Conservation (phyloP, 2,888 invertebrate species). For the Xylota sylvarum region DNA sequence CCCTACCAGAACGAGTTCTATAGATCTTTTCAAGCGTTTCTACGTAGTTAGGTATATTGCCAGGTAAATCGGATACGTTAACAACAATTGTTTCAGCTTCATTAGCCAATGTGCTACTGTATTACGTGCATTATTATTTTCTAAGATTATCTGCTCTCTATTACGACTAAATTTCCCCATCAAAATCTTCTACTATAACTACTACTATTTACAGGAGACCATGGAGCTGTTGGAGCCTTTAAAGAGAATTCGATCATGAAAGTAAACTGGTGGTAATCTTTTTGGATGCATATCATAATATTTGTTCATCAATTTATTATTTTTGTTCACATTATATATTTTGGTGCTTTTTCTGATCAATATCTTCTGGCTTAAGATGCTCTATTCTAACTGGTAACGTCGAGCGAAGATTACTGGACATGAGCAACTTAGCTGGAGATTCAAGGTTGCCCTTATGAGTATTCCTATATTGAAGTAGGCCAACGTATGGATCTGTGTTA, state of each 20-base stretch:
- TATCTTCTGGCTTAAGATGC: neutral
- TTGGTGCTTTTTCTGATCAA: neutral
- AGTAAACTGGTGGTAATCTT: neutral
- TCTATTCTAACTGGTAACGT: neutral
- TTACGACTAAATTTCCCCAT: neutral
- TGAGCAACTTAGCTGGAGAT: neutral
- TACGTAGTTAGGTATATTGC: neutral
- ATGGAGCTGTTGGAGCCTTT: neutral
- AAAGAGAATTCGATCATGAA: neutral
- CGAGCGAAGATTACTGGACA: neutral
- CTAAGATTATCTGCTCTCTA: neutral
- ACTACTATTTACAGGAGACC: neutral
- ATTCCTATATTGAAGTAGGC: neutral
- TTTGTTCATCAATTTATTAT: neutral
- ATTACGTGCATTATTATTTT: neutral
- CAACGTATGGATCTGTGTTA: neutral
- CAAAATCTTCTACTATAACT: neutral
- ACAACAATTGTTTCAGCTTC: neutral
- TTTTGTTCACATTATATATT: neutral
- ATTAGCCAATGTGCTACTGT: neutral
- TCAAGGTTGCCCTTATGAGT: neutral
- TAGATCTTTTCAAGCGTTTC: neutral
- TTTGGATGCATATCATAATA: neutral
- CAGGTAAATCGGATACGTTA: neutral
- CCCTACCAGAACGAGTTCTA: neutral